phyloP scores from a whole-genome alignment of 2,888 invertebrate genomes.

The Pseudococcus longispinus region DNA sequence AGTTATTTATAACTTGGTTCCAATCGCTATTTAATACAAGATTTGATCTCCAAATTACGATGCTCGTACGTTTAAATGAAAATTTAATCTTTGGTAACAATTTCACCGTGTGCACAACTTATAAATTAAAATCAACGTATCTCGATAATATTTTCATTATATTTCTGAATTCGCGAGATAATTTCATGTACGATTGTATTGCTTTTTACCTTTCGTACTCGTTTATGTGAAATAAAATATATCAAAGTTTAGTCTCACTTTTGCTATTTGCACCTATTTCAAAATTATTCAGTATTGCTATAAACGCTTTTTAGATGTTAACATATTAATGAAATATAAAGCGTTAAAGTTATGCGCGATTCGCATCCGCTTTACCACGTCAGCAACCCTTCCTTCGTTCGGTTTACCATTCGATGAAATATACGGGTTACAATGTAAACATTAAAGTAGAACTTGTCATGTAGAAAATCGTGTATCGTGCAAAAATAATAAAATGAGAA shows the following conservation, averaged over 20 bases:
- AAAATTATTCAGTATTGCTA: background rate
- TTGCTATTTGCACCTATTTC: background rate
- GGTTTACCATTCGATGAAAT: background rate
- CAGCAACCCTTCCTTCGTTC: background rate
- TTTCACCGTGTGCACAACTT: background rate
- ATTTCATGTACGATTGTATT: background rate
- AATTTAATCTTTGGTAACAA: background rate
- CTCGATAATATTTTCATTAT: background rate
- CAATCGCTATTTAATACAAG: background rate
- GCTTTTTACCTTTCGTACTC: background rate
- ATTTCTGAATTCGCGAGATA: background rate
- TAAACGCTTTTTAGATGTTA: background rate
- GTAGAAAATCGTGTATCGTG: background rate
- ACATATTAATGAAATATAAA: background rate
- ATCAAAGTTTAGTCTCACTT: background rate
- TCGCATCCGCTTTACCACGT: background rate
- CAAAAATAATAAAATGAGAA: slow-evolving; percentile 16
- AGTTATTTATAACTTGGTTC: too few species aligned
- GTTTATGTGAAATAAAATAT: background rate
- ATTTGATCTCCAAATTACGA: background rate
- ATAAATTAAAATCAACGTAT: background rate
- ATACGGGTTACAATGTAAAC: background rate
- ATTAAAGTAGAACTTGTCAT: background rate
- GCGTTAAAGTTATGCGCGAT: background rate
- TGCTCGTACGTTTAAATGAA: too few species aligned